Percentiles rank a stretch among this genome's conserved stretches.
Evolutionary conservation across 2,113 vertebrate species (phyloP).

Genomic region (Mastomys coucha): DNA sequence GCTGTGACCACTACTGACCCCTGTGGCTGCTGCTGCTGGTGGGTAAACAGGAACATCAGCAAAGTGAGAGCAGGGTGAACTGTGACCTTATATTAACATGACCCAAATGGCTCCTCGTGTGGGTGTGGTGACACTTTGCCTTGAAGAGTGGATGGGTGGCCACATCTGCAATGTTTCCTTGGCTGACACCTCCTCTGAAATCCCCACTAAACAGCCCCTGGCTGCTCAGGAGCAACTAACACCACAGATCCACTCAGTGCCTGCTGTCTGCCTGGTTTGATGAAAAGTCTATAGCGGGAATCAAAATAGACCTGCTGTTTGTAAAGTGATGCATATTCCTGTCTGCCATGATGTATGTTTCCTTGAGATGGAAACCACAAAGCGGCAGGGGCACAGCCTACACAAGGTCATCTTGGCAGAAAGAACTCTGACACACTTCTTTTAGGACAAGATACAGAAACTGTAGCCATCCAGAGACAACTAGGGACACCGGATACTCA

Average conservation of each 20-base stretch:
- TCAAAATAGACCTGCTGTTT: constrained; percentile 61
- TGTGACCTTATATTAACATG: constrained; percentile 72
- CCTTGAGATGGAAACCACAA: background rate
- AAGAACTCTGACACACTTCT: background rate
- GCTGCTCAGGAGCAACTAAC: constrained; percentile 75
- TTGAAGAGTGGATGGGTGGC: constrained; percentile 64
- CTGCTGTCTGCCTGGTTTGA: constrained; percentile 72
- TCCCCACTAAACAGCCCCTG: constrained; percentile 43
- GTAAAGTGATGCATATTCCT: background rate
- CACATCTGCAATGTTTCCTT: constrained; percentile 35
- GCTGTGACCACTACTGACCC: background rate
- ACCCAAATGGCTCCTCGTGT: constrained; percentile 65
- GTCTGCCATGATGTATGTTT: background rate
- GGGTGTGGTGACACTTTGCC: constrained; percentile 68
- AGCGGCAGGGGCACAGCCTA: background rate
- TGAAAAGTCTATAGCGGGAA: constrained; percentile 72
- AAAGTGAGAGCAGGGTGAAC: background rate
- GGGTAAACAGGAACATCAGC: no score
- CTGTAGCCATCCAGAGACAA: background rate
- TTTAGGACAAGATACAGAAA: background rate
- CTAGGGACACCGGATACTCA: background rate
- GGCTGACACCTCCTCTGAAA: background rate
- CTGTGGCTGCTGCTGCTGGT: no score
- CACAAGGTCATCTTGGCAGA: no score
- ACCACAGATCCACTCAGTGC: constrained; percentile 70